phyloP scores from a whole-genome alignment of 2,797 vertebrate genomes.

The Selene dorsalis region DNA sequence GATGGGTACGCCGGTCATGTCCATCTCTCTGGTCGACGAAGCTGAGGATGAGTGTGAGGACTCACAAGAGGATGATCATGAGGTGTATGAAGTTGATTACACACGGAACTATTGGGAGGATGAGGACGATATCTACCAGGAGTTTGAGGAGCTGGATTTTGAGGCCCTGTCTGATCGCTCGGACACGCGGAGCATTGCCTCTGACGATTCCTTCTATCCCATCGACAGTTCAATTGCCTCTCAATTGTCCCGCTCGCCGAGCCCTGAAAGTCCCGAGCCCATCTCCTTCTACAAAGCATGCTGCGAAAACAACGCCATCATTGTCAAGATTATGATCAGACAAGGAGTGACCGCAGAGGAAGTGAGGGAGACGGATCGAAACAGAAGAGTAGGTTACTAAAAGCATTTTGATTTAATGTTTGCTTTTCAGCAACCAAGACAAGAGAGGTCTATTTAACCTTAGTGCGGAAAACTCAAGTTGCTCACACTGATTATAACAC shows the following conservation, averaged over 20 bases:
- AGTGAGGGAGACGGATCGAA: slow-evolving; percentile 90
- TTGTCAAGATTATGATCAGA: slow-evolving; percentile 90
- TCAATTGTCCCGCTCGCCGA: slow-evolving; percentile 39
- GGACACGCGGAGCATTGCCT: slow-evolving; percentile 88
- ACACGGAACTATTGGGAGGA: slow-evolving; percentile 80
- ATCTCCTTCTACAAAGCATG: slow-evolving; percentile 92
- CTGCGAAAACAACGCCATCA: slow-evolving; percentile 90
- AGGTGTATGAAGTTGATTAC: slow-evolving; percentile 59
- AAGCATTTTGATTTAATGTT: not conserved
- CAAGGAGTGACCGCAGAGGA: slow-evolving; percentile 89
- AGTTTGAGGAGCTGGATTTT: slow-evolving; percentile 88
- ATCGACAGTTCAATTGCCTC: slow-evolving; percentile 54
- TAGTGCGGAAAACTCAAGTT: not conserved
- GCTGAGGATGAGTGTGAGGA: slow-evolving; percentile 29
- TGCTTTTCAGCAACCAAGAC: not conserved
- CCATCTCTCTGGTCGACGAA: slow-evolving; percentile 55
- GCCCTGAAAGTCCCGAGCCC: slow-evolving; percentile 81
- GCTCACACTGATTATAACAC: not conserved
- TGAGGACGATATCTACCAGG: slow-evolving; percentile 85
- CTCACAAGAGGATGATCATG: slow-evolving; percentile 8
- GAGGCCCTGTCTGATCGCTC: slow-evolving; percentile 83
- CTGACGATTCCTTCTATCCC: slow-evolving; percentile 95
- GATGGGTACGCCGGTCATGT: slow-evolving; percentile 51
- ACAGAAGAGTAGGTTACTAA: slow-evolving; percentile 87
- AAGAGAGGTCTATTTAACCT: not conserved